Conservation (phyloP, 1,140 invertebrate genomes). For the Ptiloglossa arizonensis region DNA sequence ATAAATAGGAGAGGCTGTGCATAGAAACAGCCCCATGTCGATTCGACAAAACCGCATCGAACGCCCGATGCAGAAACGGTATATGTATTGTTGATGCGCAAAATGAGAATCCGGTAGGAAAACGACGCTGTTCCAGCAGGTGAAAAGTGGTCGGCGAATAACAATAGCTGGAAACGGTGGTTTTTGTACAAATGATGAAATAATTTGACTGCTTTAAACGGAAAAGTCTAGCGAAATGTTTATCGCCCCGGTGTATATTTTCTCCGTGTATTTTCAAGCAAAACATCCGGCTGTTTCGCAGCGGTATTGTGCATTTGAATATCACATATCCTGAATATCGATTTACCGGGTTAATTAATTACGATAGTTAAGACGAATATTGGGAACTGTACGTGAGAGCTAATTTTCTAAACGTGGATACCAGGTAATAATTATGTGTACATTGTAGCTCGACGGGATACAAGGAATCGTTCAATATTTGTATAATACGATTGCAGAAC, state of each 20-base stretch:
- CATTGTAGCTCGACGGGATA: too few species aligned
- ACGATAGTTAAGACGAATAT: too few species aligned
- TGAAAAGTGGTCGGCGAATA: constrained; percentile 24
- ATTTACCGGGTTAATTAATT: too few species aligned
- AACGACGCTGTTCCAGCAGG: constrained; percentile 17
- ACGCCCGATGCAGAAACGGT: neutral
- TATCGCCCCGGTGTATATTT: neutral
- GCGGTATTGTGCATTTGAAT: too few species aligned
- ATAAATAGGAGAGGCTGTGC: constrained; percentile 26
- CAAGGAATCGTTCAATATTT: too few species aligned
- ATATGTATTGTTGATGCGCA: constrained; percentile 28
- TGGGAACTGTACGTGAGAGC: too few species aligned
- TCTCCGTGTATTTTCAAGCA: neutral
- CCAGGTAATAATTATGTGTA: too few species aligned
- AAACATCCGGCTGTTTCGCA: too few species aligned
- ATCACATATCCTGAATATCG: too few species aligned
- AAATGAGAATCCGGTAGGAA: constrained; percentile 42
- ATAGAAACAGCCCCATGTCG: constrained; percentile 24
- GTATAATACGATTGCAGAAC: too few species aligned
- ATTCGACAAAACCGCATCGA: constrained; percentile 24
- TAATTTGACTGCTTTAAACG: neutral
- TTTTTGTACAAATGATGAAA: constrained; percentile 5
- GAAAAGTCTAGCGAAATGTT: neutral
- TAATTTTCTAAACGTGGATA: too few species aligned
- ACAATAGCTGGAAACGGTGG: neutral